Evolutionary conservation across 37 sponge, comb jelly and placozoan species (phyloP), one percentile per base, ranked within the genome.

Genomic region (Tethya wilhelma): DNA sequence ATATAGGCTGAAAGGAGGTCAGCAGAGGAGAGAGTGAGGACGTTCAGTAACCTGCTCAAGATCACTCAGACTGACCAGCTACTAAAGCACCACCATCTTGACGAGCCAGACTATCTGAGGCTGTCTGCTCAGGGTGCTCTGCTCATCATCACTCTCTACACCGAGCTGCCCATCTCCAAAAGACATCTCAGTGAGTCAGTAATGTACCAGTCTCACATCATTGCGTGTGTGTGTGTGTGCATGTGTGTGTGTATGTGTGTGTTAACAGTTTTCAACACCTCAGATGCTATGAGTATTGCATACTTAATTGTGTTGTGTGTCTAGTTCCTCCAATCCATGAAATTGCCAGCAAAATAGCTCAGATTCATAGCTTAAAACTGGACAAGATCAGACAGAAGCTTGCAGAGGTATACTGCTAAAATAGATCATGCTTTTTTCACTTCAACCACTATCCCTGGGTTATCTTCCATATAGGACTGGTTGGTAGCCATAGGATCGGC

Each of bases 321-420:
- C 14, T 49, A 82, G 82, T 23, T 26, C 49, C 38, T 6, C 64
- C 73, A 38, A 33, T 64, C 20, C 82, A 82, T 53, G 29, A 60
- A 38, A 34, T 82, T n/a, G 63, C 74, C 20, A 49, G 46, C 17
- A 34, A 82, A 49, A 60, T 82, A 37, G 82, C 74, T 44, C 42
- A 63, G 29, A 4, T 82, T 39, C 59, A 71, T 39, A 63, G 44
- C 44, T 29, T 82, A 38, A 82, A 32, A 17, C 38, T 82, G 40
- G 41, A 82, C 8, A 73, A 82, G 55, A 71, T 82, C 62, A 59
- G 37, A 25, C n/a, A 44, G 7, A 73, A 82, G n/a, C 82, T 82
- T 29, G 31, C 34, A 73, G 82, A 82, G 60, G 82, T 82, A 71
- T 44, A 23, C 14, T 38, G 59, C 3, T 76, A 8, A 14, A 25